These are phyloP conservation scores for Chromoteleia sp. DNA, from an alignment of 2,888 invertebrate genomes.

Conservation along the genomic window DNA sequence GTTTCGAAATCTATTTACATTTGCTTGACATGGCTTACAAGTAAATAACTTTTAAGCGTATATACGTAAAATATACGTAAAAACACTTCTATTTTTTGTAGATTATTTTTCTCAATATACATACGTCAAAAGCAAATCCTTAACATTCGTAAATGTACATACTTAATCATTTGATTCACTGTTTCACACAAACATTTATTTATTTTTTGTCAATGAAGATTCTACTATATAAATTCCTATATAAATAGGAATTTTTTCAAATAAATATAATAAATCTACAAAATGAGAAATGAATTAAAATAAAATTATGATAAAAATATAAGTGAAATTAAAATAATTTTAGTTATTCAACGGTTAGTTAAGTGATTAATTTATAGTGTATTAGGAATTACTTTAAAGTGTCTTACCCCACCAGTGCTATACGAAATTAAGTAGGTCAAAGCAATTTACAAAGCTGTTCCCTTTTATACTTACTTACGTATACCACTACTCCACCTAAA, in stretches of 20 bases:
- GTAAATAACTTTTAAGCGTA: too few species aligned
- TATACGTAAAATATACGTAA: too few species aligned
- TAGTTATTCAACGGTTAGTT: constrained; percentile 39
- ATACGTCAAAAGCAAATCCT: too few species aligned
- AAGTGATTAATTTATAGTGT: constrained; percentile 40
- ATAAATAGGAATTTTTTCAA: not conserved
- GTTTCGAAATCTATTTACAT: too few species aligned
- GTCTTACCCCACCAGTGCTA: constrained; percentile 55
- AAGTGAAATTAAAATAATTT: constrained; percentile 8
- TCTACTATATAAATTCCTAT: too few species aligned
- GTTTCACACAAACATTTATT: constrained; percentile 35
- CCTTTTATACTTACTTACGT: constrained; percentile 56
- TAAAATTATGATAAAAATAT: not conserved
- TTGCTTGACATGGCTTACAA: too few species aligned
- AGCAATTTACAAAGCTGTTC: constrained; percentile 62
- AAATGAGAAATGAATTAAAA: constrained; percentile 3
- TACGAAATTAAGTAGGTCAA: constrained; percentile 41
- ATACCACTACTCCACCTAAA: constrained; percentile 46
- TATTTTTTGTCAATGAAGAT: not conserved
- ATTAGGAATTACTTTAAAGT: constrained; percentile 23
- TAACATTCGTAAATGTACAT: too few species aligned
- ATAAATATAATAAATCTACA: too few species aligned
- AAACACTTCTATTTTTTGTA: too few species aligned
- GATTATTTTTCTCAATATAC: too few species aligned
- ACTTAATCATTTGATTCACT: constrained; percentile 47